Conservation (phyloP, 2,113 vertebrate species). For the Corythaixoides concolor region DNA sequence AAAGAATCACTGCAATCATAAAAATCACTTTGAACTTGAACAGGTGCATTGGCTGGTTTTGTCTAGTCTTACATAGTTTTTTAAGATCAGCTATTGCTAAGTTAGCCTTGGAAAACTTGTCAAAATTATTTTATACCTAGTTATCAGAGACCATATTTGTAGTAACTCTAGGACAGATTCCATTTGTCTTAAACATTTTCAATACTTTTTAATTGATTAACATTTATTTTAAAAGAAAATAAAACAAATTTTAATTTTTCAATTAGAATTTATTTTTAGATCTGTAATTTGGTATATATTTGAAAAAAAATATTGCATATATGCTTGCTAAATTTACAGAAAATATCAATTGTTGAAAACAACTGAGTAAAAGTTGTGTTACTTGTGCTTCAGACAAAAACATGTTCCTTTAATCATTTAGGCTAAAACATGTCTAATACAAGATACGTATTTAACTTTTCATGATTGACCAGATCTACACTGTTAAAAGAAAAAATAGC, state of each 20-base stretch:
- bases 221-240: neutral
- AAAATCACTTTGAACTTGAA: neutral
- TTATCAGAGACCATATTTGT: neutral
- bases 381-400: neutral
- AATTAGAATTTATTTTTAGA: neutral
- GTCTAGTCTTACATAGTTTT: rapidly evolving
- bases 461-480: neutral
- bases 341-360: neutral
- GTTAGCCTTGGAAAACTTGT: neutral
- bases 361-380: neutral
- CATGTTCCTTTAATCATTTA: neutral
- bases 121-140: neutral
- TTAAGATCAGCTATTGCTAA: neutral
- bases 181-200: neutral
- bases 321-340: neutral
- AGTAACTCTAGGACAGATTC: neutral
- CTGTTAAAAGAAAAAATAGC: neutral
- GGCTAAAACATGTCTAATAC: neutral
- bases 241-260: neutral
- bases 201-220: neutral
- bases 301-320: neutral
- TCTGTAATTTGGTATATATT: neutral
- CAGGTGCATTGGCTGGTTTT: neutral
- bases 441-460: neutral
- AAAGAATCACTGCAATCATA: neutral